Conservation (phyloP, 2,797 vertebrate genomes). For the Hafferia zeledoni region DNA sequence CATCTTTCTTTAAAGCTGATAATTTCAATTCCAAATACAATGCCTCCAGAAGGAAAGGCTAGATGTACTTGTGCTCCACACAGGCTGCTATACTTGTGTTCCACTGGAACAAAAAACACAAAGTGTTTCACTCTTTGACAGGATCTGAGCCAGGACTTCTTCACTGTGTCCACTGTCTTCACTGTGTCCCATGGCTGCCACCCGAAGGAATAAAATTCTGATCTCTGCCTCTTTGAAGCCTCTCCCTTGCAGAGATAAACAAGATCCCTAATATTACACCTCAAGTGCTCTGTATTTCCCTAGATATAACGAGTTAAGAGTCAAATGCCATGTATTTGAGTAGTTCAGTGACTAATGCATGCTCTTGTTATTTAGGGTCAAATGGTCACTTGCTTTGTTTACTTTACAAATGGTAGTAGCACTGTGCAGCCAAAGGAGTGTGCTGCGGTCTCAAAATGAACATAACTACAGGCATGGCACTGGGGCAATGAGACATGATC, state of each 20-base stretch:
- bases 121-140: background rate
- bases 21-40: background rate
- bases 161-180: background rate
- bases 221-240: background rate
- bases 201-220: background rate
- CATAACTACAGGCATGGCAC: background rate
- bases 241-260: background rate
- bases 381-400: constrained; percentile 6
- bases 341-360: background rate
- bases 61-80: background rate
- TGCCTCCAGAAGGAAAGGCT: background rate
- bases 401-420: background rate
- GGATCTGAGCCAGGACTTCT: background rate
- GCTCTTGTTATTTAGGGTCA: background rate
- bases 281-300: background rate
- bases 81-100: background rate
- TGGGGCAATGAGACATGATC: background rate
- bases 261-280: background rate
- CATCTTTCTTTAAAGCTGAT: background rate
- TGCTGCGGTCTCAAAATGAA: background rate
- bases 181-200: background rate
- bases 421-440: background rate
- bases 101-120: no score
- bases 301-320: background rate
- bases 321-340: background rate